Evolutionary conservation across 2,797 vertebrate species (phyloP), one percentile per base, ranked within the genome.

Genomic region (Enteromius fasciolatus): DNA sequence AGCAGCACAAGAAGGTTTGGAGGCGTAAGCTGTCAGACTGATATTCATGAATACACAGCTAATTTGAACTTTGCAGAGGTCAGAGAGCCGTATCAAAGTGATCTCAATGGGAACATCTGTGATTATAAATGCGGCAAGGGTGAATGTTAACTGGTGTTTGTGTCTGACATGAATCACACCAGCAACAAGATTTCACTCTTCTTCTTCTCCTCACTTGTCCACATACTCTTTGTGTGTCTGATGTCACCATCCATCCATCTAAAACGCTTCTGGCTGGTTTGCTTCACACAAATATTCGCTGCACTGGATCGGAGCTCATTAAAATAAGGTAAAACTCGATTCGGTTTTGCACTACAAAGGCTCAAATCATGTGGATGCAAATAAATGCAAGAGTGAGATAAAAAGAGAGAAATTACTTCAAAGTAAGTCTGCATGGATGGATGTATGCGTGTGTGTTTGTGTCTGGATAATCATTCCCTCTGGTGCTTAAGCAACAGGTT

Each of bases 291-390:
- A 82, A 82, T 78, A 83, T 81, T 10, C 33, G 48, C 74, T 25
- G 80, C 72, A 81, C 25, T 82, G 87, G 89, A 88, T 81, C 74
- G 84, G 85, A 84, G 39, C 89, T 93, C 91, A 92, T 95, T 94
- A 93, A 83, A 20, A 80, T 41, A 80, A 89, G 89, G 87, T 86
- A 87, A 87, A 90, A 82, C 50, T 39, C 84, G 77, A 61, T 75
- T 82, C 3, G 20, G 70, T 88, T 94, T 94, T 95, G 87, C 91
- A 94, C 91, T 93, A 92, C 92, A 92, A 94, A 93, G 90, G 86
- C 88, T 89, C 54, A 83, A 88, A 89, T 78, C 84, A 84, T 79
- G 63, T 83, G 46, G 68, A 93, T 91, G 90, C 88, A 91, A 94
- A 92, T 93, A 80, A 89, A 88, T 86, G 89, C 77, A 69, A 87